A percentile compares a stretch with the other conserved stretches of the same genome.
Evolutionary conservation across 2,888 invertebrate genomes (phyloP).

Genomic region (Tenthredo mesomela): DNA sequence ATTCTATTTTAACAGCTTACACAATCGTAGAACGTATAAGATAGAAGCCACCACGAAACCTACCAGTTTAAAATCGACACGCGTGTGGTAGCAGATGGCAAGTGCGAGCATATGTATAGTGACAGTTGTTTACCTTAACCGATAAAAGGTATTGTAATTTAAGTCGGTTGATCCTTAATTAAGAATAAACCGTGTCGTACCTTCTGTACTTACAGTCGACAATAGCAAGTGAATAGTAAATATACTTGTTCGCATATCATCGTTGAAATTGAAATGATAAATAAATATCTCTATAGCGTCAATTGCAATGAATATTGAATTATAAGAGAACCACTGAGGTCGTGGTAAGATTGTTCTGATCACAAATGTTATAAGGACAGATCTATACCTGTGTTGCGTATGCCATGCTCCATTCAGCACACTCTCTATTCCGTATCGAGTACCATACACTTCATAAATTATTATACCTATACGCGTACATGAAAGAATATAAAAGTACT

Average conservation of each 20-base stretch:
- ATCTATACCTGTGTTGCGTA: constrained; percentile 5
- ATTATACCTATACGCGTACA: constrained; percentile 16
- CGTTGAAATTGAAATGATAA: too few species aligned
- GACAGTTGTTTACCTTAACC: constrained; percentile 45
- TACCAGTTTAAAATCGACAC: not conserved
- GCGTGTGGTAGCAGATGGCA: constrained; percentile 40
- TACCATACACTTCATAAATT: not conserved
- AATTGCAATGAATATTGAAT: constrained; percentile 6
- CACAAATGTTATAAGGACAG: constrained; percentile 23
- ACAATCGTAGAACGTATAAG: constrained; percentile 37
- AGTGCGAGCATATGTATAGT: constrained; percentile 17
- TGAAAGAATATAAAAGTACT: constrained; percentile 3
- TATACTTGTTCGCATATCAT: not conserved
- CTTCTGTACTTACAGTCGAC: not conserved
- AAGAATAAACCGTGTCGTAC: not conserved
- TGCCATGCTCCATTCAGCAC: constrained; percentile 25
- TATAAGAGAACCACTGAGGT: constrained; percentile 19
- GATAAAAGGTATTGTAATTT: constrained; percentile 33
- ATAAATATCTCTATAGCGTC: too few species aligned
- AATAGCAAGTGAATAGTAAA: not conserved
- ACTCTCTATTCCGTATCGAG: constrained; percentile 1
- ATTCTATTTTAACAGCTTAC: constrained; percentile 50
- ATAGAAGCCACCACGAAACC: constrained; percentile 36
- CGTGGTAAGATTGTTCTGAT: not conserved
- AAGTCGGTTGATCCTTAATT: constrained; percentile 27